Evolutionary conservation across 2,888 invertebrate genomes (phyloP), one percentile per base, ranked within the genome.

Genomic region (Cremastobaeus sp.): DNA sequence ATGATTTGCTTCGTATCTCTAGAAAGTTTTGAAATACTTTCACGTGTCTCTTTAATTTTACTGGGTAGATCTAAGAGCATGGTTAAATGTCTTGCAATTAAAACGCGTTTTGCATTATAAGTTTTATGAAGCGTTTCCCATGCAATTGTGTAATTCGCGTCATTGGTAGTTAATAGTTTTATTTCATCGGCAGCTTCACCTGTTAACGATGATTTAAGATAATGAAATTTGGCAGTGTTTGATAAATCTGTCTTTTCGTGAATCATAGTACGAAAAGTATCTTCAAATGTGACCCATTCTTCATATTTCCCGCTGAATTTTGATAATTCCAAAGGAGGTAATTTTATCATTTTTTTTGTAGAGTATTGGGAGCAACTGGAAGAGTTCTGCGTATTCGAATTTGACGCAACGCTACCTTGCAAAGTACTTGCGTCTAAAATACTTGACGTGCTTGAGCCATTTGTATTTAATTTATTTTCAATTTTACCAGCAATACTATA

Each of bases 1-100:
- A 78, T 41, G 14, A 79, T 74, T 17, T 79, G 77, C 47, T 74
- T 48, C 0, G 73, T 17, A n/a, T 72, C 47, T 30, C 74, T 75
- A 0, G 75, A 55, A 0, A 80, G 48, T 25, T 59, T 50, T 0
- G 62, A 37, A 15, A 79, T 18, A 14, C 69, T 54, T 3, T 55
- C 35, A 3, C 30, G 11, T 2, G 57, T 21, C 48, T 76, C 76
- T 11, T 25, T 68, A 8, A 17, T 37, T 57, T 59, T 45, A 1
- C 39, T 17, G 5, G 48, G 62, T 8, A 78, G 25, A 11, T 55
- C 47, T 8, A 76, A 48, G 6, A 77, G 28, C 28, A 50, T 25
- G 3, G 30, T 35, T 9, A 76, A 28, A 62, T 78, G 66, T 1
- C 52, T 68, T 12, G 76, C 62, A 18, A 71, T 54, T 8, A 77